A percentile compares a stretch with the other conserved stretches of the same genome.
Evolutionary conservation across 2,888 invertebrate species (phyloP).

Genomic region (Oscheius onirici): DNA sequence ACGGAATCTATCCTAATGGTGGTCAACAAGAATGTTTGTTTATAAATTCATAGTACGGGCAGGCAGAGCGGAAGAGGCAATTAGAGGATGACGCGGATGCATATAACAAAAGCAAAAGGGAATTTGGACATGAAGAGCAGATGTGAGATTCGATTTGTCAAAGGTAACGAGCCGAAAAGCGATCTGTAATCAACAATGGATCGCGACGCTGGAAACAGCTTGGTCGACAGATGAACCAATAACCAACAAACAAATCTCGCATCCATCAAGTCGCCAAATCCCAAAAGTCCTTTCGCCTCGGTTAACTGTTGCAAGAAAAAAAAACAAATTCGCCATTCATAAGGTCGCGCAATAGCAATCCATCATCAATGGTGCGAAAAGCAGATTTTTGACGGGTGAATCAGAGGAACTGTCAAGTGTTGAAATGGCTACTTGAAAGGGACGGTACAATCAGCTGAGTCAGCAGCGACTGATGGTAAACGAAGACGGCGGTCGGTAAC

Average conservation of each 20-base stretch:
- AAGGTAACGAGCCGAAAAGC: not conserved
- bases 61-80: conserved; percentile 26
- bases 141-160: not conserved
- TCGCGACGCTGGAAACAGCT: no score
- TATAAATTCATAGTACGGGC: conserved; percentile 26
- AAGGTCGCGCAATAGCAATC: no score
- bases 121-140: conserved; percentile 13
- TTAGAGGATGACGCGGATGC: not conserved
- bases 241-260: not conserved
- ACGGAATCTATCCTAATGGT: not conserved
- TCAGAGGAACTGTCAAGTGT: not conserved
- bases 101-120: conserved; percentile 24
- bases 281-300: not conserved
- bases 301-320: no score
- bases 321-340: no score
- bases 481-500: conserved; percentile 2
- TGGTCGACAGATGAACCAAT: not conserved
- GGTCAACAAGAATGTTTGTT: not conserved
- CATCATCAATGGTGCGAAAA: not conserved
- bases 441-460: not conserved
- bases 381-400: not conserved
- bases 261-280: conserved; percentile 7
- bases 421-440: not conserved
- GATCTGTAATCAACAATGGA: no score
- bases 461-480: conserved; percentile 7